Evolutionary conservation across 1,140 invertebrate species (phyloP), one percentile per base, ranked within the genome.

Genomic region (Pogonognathellus flavescens): DNA sequence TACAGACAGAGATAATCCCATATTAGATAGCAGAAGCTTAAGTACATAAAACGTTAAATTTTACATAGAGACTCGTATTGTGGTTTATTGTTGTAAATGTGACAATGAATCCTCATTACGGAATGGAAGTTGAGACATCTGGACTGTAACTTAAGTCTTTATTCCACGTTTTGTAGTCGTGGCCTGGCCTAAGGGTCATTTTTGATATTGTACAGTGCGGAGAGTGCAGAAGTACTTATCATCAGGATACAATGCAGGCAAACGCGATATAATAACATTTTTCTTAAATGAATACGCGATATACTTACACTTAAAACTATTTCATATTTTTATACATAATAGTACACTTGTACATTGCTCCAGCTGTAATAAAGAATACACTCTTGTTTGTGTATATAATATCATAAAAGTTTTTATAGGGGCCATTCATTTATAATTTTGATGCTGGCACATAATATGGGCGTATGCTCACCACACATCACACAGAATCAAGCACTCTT

Each of bases 71-170:
- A n/a, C n/a, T n/a, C n/a, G n/a, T n/a, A n/a, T n/a, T n/a, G n/a
- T n/a, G n/a, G 13, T 11, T 66, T 66, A 25, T 66, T 25, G 62
- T 22, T 66, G 62, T 25, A 66, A 66, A 25, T 50, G 41, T 76
- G 70, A 76, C 70, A 76, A 76, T 76, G 70, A 76, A 76, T 76
- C 25, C 70, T 76, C 70, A 76, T 76, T 76, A 76, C n/a, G 25
- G 70, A 49, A 76, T 18, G 31, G 31, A 76, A 76, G 70, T 49
- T 76, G 70, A 76, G 70, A 76, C 70, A 70, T 60, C 14, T 25
- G 62, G 62, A 66, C 25, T 66, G 62, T 66, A 66, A 41, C 6
- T 41, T 41, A 41, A 41, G 62, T 66, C 25, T 25, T 66, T 66
- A 66, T 66, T 66, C 13, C 9, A 66, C 25, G 62, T 66, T 49